Evolutionary conservation across 1,140 invertebrate species (phyloP).

Genomic region (Sweltsa coloradensis): DNA sequence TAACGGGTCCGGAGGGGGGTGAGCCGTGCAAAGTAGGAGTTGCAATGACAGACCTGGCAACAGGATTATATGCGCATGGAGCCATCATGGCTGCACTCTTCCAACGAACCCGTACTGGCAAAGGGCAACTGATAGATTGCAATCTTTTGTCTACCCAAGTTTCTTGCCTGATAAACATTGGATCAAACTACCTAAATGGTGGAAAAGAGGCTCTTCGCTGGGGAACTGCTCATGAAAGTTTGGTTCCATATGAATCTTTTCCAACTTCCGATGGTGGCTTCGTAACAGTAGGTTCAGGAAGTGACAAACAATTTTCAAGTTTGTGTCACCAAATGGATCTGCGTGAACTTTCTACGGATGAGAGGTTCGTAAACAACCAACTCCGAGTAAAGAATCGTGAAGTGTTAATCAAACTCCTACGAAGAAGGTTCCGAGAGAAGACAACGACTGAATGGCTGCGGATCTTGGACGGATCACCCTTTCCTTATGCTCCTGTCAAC

Average conservation of each 20-base stretch:
- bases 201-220: conserved; percentile 60
- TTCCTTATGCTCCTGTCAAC: conserved; percentile 87
- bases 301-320: conserved; percentile 60
- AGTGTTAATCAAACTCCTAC: conserved; percentile 49
- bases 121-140: conserved; percentile 87
- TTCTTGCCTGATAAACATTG: conserved; percentile 78
- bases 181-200: conserved; percentile 81
- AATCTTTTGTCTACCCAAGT: conserved; percentile 89
- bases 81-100: conserved; percentile 86
- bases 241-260: conserved; percentile 90
- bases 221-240: conserved; percentile 87
- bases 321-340: conserved; percentile 52
- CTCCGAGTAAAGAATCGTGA: conserved; percentile 63
- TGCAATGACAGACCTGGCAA: conserved; percentile 84
- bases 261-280: conserved; percentile 62
- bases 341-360: conserved; percentile 43
- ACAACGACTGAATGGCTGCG: conserved; percentile 64
- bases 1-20: conserved; percentile 74
- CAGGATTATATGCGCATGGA: conserved; percentile 89
- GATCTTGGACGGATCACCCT: conserved; percentile 56
- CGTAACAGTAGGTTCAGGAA: conserved; percentile 74
- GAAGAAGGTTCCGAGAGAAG: conserved; percentile 46
- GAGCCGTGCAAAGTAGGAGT: conserved; percentile 87
- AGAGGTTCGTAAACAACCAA: conserved; percentile 58
- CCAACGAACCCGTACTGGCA: conserved; percentile 59